Evolutionary conservation across 2,888 invertebrate genomes (phyloP), one percentile per base, ranked within the genome.

Genomic region (Dasypogon diadema): DNA sequence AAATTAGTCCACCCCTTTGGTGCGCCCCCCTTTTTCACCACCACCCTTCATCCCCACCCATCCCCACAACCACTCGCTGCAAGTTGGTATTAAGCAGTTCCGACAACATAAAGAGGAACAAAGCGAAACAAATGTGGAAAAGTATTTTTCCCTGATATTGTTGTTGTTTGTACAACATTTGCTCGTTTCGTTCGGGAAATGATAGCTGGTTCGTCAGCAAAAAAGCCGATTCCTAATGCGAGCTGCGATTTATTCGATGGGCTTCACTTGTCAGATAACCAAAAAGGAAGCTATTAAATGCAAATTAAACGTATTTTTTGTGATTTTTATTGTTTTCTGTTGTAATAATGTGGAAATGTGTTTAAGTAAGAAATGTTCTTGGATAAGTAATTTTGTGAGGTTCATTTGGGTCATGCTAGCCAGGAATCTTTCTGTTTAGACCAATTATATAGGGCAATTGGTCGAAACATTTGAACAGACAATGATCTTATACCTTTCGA

Each of bases 1-100:
- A 74, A 74, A 74, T 74, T 74, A 74, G 73, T 56, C 73, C 73
- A 74, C 73, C 73, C 56, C 58, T 74, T 74, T 46, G 30, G 51
- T 4, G 30, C n/a, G 18, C 34, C 54, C 18, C 6, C 51, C 60
- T 6, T 34, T 21, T n/a, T 42, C 8, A 42, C 12, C n/a, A 42
- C 60, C 5, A 24, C 16, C 12, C 37, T 1, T 37, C 60, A 16
- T 34, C 60, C 37, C 10, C 16, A 18, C 37, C 60, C 12, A 5
- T 48, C 48, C 1, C 48, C 58, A 2, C 2, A 14, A 1, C 10
- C 30, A 58, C 14, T 21, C 68, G 37, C 2, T 58, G 34, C 42
- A 65, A 48, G 16, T 5, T 6, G 8, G 46, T 22, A 42, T 48
- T 65, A 65, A 65, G 65, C 46, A 65, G 48, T 6, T 22, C 12